phyloP scores from a whole-genome alignment of 2,888 invertebrate species.

The Troglohyphantes excavatus region DNA sequence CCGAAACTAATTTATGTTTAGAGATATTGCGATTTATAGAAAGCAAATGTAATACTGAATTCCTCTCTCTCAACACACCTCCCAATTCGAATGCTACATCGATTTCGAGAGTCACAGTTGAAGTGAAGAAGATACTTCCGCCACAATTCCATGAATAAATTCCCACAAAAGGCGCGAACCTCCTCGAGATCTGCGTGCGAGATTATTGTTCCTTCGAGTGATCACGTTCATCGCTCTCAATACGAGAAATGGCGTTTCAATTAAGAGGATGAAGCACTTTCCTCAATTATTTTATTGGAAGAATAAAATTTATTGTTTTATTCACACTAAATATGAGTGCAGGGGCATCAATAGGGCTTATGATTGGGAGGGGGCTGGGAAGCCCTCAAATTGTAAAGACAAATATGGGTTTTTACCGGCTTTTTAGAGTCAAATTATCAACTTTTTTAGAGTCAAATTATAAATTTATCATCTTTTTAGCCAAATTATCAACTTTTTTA shows the following conservation, averaged over 20 bases:
- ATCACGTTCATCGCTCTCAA: slow-evolving; percentile 63
- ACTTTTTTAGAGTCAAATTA: too few species aligned
- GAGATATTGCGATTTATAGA: background rate
- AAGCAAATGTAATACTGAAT: background rate
- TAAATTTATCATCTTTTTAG: too few species aligned
- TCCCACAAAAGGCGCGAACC: slow-evolving; percentile 4
- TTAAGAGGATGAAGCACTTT: background rate
- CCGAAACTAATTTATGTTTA: too few species aligned
- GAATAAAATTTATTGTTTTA: background rate
- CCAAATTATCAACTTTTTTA: too few species aligned
- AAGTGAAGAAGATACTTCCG: background rate
- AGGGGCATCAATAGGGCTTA: too few species aligned
- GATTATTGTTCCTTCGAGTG: slow-evolving; percentile 40
- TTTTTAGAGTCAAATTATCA: too few species aligned
- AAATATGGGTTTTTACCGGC: too few species aligned
- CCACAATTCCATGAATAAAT: background rate
- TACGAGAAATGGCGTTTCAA: slow-evolving; percentile 48
- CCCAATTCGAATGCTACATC: background rate
- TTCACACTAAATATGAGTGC: too few species aligned
- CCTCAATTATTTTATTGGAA: slow-evolving; percentile 18
- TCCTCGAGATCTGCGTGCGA: slow-evolving; percentile 42
- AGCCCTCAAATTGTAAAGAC: too few species aligned
- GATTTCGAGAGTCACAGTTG: slow-evolving; percentile 23
- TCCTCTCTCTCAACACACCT: too few species aligned
- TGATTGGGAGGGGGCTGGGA: too few species aligned